Evolutionary conservation across 2,113 vertebrate species (phyloP).

Genomic region (Aspiorhynchus laticeps): DNA sequence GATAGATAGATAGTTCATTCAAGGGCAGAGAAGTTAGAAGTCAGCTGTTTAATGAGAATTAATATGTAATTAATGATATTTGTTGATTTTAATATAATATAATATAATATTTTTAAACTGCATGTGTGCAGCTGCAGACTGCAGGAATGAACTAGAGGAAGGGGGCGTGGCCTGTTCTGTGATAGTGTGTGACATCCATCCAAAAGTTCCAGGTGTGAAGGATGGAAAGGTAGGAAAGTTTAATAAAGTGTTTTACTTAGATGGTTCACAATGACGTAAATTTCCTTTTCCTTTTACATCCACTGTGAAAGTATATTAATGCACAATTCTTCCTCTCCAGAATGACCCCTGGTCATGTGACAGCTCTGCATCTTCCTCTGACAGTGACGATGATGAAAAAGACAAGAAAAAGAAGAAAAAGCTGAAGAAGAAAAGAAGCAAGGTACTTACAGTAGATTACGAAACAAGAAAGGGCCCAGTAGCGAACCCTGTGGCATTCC

Average conservation of each 20-base stretch:
- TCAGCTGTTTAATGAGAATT: no score
- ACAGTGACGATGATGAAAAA: constrained; percentile 20
- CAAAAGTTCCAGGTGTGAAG: background rate
- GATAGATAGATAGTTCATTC: no score
- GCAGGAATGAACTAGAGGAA: background rate
- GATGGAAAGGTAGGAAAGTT: constrained; percentile 1
- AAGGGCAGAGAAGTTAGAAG: no score
- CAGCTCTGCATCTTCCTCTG: constrained; percentile 45
- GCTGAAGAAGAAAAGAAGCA: constrained; percentile 40
- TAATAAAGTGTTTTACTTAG: background rate
- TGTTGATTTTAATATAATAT: no score
- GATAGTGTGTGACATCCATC: background rate
- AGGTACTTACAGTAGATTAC: constrained; percentile 13
- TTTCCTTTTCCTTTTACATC: background rate
- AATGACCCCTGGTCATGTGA: constrained; percentile 28
- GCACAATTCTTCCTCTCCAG: background rate
- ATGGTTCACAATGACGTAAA: background rate
- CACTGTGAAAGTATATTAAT: background rate
- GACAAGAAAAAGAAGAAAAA: constrained; percentile 34
- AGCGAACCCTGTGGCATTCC: background rate
- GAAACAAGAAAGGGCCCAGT: background rate
- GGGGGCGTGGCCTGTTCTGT: background rate
- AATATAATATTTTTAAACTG: background rate
- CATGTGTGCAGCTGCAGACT: constrained; percentile 21
- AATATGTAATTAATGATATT: no score